These are phyloP conservation scores for Sclerodermus sp. DNA, from an alignment of 2,888 invertebrate genomes.

Conservation along the genomic window DNA sequence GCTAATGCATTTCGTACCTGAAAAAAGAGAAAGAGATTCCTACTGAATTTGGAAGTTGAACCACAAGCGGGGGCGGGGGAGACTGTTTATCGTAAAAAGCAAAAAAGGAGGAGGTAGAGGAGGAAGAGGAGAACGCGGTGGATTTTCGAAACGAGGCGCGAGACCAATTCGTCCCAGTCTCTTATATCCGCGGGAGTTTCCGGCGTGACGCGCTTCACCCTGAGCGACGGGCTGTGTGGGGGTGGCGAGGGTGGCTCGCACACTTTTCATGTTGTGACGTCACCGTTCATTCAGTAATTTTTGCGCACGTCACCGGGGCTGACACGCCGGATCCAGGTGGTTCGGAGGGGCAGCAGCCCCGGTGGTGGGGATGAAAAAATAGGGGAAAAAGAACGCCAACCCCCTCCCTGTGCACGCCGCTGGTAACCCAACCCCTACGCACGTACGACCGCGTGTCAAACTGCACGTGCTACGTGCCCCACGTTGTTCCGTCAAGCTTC, in stretches of 20 bases:
- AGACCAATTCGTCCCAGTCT: no score
- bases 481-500: no score
- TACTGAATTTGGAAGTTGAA: slow-evolving; percentile 4
- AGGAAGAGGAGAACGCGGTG: slow-evolving; percentile 3
- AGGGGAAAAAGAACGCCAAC: slow-evolving; percentile 50
- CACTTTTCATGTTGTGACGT: slow-evolving; percentile 44
- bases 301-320: slow-evolving; percentile 54
- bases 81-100: no score
- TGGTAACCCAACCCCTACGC: slow-evolving; percentile 46
- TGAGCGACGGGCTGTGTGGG: not conserved
- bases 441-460: slow-evolving; percentile 55
- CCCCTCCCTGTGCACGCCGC: slow-evolving; percentile 25
- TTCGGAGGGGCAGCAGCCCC: slow-evolving; percentile 39
- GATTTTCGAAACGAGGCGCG: no score
- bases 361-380: slow-evolving; percentile 53
- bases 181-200: no score
- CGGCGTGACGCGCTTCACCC: no score
- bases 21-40: not conserved
- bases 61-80: no score
- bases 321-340: slow-evolving; percentile 38
- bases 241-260: not conserved
- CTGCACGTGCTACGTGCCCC: slow-evolving; percentile 46
- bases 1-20: not conserved
- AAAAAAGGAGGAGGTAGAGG: not conserved
- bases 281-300: slow-evolving; percentile 58